phyloP scores from a whole-genome alignment of 2,113 vertebrate genomes.

The Setophaga coronata region DNA sequence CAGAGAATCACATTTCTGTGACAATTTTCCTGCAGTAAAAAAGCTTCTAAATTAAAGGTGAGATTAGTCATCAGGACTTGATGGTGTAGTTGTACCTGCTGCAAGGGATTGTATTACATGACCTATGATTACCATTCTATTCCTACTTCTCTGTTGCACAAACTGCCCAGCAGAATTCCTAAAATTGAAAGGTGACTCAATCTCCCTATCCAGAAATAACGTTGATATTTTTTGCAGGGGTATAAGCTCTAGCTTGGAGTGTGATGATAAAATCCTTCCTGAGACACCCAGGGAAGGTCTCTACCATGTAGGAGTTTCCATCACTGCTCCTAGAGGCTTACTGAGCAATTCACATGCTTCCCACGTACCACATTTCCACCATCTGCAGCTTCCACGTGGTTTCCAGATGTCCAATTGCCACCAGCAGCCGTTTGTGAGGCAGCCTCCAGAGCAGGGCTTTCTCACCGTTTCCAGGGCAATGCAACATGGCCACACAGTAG shows the following conservation, averaged over 20 bases:
- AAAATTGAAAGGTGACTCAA: constrained; percentile 21
- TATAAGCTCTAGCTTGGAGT: not conserved
- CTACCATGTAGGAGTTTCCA: constrained; percentile 24
- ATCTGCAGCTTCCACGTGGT: constrained; percentile 3
- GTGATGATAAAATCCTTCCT: not conserved
- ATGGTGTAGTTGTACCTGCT: not conserved
- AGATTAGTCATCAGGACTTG: not conserved
- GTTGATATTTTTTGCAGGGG: not conserved
- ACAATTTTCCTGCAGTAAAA: not conserved
- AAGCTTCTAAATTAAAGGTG: not conserved
- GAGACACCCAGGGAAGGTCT: constrained; percentile 3
- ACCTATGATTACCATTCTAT: not conserved
- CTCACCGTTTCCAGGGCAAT: not conserved
- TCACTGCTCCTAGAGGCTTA: constrained; percentile 7
- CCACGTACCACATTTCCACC: constrained; percentile 35
- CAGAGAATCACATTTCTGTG: not conserved
- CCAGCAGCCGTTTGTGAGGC: not conserved
- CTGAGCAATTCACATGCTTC: constrained; percentile 44
- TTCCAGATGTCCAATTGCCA: constrained; percentile 26
- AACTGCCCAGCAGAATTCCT: not conserved
- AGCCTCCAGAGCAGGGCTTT: not conserved
- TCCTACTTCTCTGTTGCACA: not conserved
- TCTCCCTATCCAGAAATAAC: constrained; percentile 37
- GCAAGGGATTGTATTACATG: not conserved
- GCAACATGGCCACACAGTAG: not conserved